phyloP scores from a whole-genome alignment of 2,888 invertebrate genomes.

The Hydroisotoma schaefferi region DNA sequence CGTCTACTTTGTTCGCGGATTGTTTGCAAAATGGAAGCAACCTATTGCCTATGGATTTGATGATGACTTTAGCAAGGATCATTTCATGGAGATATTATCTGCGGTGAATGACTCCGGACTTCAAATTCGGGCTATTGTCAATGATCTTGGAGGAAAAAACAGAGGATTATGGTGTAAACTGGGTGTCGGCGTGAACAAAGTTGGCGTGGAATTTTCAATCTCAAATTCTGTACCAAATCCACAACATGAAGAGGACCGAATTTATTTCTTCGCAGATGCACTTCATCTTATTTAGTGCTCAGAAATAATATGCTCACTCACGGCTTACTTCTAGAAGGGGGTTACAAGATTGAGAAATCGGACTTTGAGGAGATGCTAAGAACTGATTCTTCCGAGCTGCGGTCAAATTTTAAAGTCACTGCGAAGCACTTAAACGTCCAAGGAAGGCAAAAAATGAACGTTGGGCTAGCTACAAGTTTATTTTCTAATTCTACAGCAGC shows the following conservation, averaged over 20 bases:
- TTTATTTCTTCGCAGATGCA: conserved; percentile 28
- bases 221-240: not conserved
- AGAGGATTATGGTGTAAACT: conserved; percentile 1
- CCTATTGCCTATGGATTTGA: conserved; percentile 8
- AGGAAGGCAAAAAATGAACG: conserved; percentile 16
- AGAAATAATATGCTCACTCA: conserved; percentile 23
- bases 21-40: conserved; percentile 13
- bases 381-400: conserved; percentile 13
- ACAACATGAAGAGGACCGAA: not conserved
- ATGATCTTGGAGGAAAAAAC: conserved; percentile 7
- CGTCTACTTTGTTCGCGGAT: conserved; percentile 20
- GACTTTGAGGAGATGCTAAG: conserved; percentile 10
- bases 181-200: conserved; percentile 1
- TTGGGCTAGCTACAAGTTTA: conserved; percentile 14
- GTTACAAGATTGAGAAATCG: not conserved
- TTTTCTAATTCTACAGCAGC: conserved; percentile 22
- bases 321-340: conserved; percentile 14
- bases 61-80: not conserved
- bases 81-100: not conserved
- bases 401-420: conserved; percentile 10
- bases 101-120: not conserved
- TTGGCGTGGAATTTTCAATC: not conserved
- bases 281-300: conserved; percentile 27
- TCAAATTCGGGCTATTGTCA: not conserved
- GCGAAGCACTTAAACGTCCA: conserved; percentile 1